Base-by-base conservation (phyloP, 2,113 vertebrate species). In the Xiphorhynchus elegans region DNA sequence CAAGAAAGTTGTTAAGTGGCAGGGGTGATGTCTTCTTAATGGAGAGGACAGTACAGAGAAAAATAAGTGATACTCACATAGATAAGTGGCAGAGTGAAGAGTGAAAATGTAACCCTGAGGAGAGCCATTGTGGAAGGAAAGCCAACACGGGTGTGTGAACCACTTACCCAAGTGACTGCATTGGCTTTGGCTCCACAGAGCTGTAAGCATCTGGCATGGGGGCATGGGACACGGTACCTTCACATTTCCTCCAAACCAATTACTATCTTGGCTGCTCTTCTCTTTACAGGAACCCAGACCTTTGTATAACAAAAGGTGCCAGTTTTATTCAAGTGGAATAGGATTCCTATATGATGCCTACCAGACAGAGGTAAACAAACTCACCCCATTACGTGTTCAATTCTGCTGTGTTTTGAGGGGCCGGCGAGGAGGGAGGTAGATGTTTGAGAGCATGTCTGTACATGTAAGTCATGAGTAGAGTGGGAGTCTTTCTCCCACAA, bases 261-360 rank as follows among this genome's bases (percentile, higher is more conserved):
- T 81, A 58, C 13, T 40, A 74, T 55, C 35, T 46, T 56, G 58
- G 13, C 66, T 89, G 0, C 80, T 96, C 92, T 91, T 95, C 37
- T 97, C 85, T 77, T 94, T 94, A 60, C 74, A 99, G 99, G 99
- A 99, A 72, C 98, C 95, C 14, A 96, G 98, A 74, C 99, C 99
- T 10, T 90, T 99, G 88, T 94, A 98, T 74, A 97, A 98, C 33
- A 98, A 98, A 85, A 98, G 98, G 62, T 99, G 99, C 96, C 97
- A 98, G 88, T 99, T 98, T 91, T 99, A 99, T 74, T 89, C 97
- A 80, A 99, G 99, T 78, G 98, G 97, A 77, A 76, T 97, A 10
- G 99, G 98, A 63, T 98, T 98, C 64, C 83, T 97, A 0, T 99
- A 98, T 13, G 99, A 99, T 64, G 98, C 96, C 95, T 98, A 99